These are phyloP conservation scores for Ruditapes philippinarum DNA, from an alignment of 1,140 invertebrate species.

Conservation along the genomic window DNA sequence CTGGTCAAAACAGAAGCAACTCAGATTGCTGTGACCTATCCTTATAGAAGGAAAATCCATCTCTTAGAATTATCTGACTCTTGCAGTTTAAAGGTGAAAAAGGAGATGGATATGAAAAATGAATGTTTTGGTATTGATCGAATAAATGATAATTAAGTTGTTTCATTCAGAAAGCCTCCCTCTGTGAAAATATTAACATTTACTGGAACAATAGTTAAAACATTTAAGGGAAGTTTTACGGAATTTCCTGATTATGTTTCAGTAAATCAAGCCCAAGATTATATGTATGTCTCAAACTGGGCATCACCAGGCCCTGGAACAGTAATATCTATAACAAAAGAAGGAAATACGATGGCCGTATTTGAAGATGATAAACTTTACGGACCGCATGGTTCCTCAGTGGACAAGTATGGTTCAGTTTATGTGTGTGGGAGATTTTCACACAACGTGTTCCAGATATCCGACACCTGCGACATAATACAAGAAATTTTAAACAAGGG, in stretches of 20 bases:
- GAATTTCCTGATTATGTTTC: background rate
- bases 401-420: background rate
- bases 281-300: background rate
- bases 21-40: background rate
- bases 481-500: background rate
- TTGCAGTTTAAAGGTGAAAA: too few species aligned
- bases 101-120: background rate
- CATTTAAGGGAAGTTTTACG: background rate
- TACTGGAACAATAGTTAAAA: background rate
- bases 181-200: background rate
- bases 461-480: background rate
- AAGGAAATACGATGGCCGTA: background rate
- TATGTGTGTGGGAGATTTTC: background rate
- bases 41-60: background rate
- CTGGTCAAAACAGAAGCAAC: background rate
- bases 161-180: background rate
- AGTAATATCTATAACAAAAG: background rate
- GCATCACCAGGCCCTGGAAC: background rate
- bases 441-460: background rate
- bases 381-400: background rate
- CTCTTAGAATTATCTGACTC: background rate
- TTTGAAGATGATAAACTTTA: background rate
- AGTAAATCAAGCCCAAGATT: background rate
- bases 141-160: background rate
- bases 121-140: background rate